Percentiles rank a stretch among this genome's conserved stretches.
These are phyloP conservation scores for Notarius lentiginosus DNA, from an alignment of 2,113 vertebrate species.

Conservation along the genomic window DNA sequence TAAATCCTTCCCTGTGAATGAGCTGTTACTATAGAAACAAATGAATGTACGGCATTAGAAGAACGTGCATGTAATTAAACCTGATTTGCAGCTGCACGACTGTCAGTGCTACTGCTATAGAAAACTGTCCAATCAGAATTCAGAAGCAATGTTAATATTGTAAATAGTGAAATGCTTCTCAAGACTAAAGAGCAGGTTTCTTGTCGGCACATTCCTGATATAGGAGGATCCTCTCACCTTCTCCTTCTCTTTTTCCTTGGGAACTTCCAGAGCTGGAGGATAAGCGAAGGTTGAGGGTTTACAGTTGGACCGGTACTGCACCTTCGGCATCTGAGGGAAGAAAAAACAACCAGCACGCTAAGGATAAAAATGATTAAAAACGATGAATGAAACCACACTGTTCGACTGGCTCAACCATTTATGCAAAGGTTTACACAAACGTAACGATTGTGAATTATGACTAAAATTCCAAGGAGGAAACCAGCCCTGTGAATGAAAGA, in stretches of 20 bases:
- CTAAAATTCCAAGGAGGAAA: not conserved
- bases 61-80: not conserved
- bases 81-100: not conserved
- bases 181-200: not conserved
- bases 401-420: not conserved
- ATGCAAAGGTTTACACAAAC: not conserved
- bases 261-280: constrained; percentile 94
- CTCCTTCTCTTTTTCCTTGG: constrained; percentile 98
- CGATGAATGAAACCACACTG: not conserved
- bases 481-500: not conserved
- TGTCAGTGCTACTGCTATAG: not conserved
- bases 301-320: constrained; percentile 98
- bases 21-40: not conserved
- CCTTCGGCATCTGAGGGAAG: constrained; percentile 91
- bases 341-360: not conserved
- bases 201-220: not conserved
- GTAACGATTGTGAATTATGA: not conserved
- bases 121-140: not conserved
- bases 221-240: constrained; percentile 77
- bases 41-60: not conserved
- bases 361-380: not conserved
- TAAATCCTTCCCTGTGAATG: not conserved
- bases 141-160: not conserved
- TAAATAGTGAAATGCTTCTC: not conserved
- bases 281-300: constrained; percentile 98